These are phyloP conservation scores for Anoplolepis gracilipes DNA, from an alignment of 1,140 invertebrate species.

Conservation along the genomic window DNA sequence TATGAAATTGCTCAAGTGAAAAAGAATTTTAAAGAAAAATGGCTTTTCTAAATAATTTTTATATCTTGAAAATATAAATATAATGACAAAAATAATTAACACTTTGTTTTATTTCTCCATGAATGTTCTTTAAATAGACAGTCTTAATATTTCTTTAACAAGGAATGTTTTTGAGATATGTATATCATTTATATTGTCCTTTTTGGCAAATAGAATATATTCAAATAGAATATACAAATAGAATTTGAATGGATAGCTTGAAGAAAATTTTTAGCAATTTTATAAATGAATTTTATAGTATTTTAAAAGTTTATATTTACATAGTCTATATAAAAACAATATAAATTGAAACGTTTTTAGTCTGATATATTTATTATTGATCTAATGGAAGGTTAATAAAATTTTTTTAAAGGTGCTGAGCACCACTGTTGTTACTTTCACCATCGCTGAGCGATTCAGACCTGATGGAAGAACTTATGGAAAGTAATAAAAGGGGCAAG, in stretches of 20 bases:
- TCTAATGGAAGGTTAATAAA: neutral
- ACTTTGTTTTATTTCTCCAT: neutral
- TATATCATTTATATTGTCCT: too few relatives aligned
- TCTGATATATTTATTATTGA: neutral
- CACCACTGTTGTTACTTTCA: conserved; percentile 77
- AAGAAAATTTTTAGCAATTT: neutral
- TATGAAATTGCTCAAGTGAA: neutral
- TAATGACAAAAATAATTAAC: neutral
- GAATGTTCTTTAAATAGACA: neutral
- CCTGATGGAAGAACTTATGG: conserved; percentile 67
- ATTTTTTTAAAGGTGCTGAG: conserved; percentile 62
- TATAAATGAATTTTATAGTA: neutral
- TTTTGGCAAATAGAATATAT: neutral
- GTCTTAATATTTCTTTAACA: neutral
- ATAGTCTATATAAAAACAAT: neutral
- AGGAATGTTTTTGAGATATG: neutral
- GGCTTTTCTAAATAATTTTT: neutral
- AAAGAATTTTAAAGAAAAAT: neutral
- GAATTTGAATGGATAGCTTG: neutral
- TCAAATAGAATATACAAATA: neutral
- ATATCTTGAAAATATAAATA: neutral
- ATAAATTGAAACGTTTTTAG: neutral
- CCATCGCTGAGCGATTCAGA: conserved; percentile 61
- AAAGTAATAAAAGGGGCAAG: conserved; percentile 64
- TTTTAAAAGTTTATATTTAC: neutral